Evolutionary conservation across 2,797 vertebrate species (phyloP), one percentile per base, ranked within the genome.

Genomic region (Malurus leucopterus): DNA sequence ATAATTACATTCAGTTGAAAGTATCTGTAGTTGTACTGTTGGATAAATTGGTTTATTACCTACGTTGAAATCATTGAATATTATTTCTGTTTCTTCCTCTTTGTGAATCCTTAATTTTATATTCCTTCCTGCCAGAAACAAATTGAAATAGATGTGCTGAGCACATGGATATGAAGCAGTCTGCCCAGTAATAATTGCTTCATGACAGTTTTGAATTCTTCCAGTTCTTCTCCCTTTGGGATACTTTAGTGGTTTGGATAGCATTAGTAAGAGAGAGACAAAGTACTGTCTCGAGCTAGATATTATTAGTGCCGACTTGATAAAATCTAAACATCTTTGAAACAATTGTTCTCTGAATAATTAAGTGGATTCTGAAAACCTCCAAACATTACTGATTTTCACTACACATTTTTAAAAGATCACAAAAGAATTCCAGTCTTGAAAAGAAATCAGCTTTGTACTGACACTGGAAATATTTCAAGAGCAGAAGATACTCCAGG

Each of bases 101-200:
- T 18, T 50, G 63, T 89, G 87, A 93, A 62, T 83, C 50, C 89
- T 53, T 91, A 63, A 78, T 86, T 92, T 94, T 81, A 29, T 72
- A 78, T 79, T 86, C 51, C 51, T 69, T 21, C 8, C 21, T 93
- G 84, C 92, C 92, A 96, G 90, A 95, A 95, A 78, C 68, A 96
- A 96, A 96, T 93, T 95, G 91, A 96, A 96, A 95, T 93, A 93
- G 85, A 95, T 95, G 81, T 86, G 67, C 61, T 91, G 83, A 95
- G 92, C 74, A 89, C 68, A 88, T 88, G 76, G 90, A 86, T 92
- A 70, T 58, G 70, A 84, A 90, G 70, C 58, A 78, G 88, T 94
- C 89, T 91, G 62, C 90, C 71, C 78, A 90, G 70, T 77, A 91
- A 90, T 92, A 89, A 95, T 85, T 82, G 78, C 24, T 91, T 94